phyloP scores from a whole-genome alignment of 2,113 vertebrate genomes.

The Rhinogobius similis region DNA sequence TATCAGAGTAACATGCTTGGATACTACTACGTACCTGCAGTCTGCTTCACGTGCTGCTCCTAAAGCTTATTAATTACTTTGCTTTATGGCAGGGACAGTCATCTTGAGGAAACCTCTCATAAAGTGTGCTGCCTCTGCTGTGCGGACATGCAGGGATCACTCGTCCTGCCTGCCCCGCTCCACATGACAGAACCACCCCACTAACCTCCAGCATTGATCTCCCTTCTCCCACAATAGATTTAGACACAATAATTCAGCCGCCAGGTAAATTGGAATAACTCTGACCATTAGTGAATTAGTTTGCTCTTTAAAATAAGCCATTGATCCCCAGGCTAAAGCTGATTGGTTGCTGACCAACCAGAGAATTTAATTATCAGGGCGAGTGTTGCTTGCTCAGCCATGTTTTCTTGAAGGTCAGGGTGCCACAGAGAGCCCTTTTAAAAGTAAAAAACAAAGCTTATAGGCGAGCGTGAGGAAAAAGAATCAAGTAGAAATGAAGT shows the following conservation, averaged over 20 bases:
- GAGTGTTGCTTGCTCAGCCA: constrained; percentile 73
- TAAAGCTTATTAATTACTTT: constrained; percentile 73
- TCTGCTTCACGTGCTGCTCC: constrained; percentile 28
- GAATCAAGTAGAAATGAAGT: constrained; percentile 70
- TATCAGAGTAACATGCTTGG: constrained; percentile 15
- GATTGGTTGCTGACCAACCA: constrained; percentile 74
- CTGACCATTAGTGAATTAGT: constrained; percentile 82
- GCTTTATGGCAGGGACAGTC: constrained; percentile 60
- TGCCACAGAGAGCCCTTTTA: constrained; percentile 43
- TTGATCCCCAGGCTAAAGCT: constrained; percentile 69
- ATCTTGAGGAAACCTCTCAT: constrained; percentile 55
- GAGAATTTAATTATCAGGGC: constrained; percentile 78
- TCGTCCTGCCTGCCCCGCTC: constrained; percentile 46
- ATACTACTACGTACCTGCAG: not conserved
- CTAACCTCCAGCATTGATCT: constrained; percentile 64
- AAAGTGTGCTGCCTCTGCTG: constrained; percentile 41
- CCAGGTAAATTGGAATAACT: constrained; percentile 81
- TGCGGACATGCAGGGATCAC: constrained; percentile 52
- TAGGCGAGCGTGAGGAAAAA: constrained; percentile 39
- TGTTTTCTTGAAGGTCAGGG: constrained; percentile 78
- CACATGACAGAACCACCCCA: constrained; percentile 48
- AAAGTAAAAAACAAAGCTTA: constrained; percentile 35
- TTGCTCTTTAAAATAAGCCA: constrained; percentile 78
- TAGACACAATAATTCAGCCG: constrained; percentile 72
- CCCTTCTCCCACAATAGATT: constrained; percentile 49